phyloP scores from a whole-genome alignment of 2,797 vertebrate species.

The Zalophus californianus region DNA sequence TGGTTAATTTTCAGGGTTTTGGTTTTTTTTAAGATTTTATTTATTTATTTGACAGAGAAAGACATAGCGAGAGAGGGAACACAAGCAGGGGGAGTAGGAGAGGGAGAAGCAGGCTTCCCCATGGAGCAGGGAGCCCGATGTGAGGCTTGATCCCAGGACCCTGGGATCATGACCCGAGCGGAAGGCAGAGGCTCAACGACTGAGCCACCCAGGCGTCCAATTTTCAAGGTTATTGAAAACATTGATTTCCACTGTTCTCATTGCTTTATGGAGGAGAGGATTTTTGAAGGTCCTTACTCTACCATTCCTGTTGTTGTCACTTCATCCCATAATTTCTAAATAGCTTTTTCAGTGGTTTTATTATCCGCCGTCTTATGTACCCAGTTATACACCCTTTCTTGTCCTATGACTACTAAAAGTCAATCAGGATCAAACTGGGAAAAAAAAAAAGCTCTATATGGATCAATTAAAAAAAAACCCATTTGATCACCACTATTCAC shows the following conservation, averaged over 20 bases:
- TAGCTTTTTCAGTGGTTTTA: not conserved
- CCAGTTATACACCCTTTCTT: not conserved
- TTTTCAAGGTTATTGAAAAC: not conserved
- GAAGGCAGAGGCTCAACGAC: too few relatives aligned
- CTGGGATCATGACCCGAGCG: too few relatives aligned
- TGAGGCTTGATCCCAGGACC: too few relatives aligned
- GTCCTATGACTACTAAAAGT: not conserved
- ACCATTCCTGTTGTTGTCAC: not conserved
- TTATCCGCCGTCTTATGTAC: not conserved
- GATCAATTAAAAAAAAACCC: not conserved
- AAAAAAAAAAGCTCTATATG: not conserved
- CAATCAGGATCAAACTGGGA: not conserved
- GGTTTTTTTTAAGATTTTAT: too few relatives aligned
- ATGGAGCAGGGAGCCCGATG: too few relatives aligned
- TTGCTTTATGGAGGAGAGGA: not conserved
- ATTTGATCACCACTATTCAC: not conserved
- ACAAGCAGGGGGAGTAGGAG: too few relatives aligned
- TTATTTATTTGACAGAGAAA: too few relatives aligned
- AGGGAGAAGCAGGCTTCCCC: too few relatives aligned
- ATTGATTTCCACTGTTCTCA: not conserved
- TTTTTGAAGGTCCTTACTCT: not conserved
- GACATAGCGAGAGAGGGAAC: too few relatives aligned
- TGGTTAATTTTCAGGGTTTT: not conserved
- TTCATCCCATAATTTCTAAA: not conserved
- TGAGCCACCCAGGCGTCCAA: not conserved